Base-by-base conservation (phyloP, 92 coral and sea anemone species). In the Epizoanthus illoricatus region DNA sequence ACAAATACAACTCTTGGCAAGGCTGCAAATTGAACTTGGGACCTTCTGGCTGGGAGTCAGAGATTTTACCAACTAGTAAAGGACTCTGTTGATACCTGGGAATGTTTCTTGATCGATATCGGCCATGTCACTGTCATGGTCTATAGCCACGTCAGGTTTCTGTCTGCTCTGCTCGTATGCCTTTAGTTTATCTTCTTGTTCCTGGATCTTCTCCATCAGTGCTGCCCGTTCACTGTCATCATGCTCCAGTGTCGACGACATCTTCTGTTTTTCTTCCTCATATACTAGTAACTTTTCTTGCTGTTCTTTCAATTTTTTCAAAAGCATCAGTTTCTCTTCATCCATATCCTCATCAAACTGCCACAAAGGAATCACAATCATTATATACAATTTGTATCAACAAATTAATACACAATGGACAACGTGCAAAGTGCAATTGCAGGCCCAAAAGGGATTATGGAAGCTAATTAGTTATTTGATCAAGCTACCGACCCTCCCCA, bases 111-210 rank as follows among this genome's bases (percentile, higher is more conserved):
- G 88, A 36, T 84, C 95, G 64, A 96, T 90, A 39, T 96, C 98
- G n/a, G 92, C 93, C 94, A 94, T 94, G 70, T 91, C 98, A 71
- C 99, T 96, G 47, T 96, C 99, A 56, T 88, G 92, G 87, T 96
- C 99, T 55, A 80, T 66, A 10, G 88, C 69, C 23, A 69, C 89
- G 3, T 71, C 71, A 16, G 82, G 87, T 84, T 85, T 82, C 40
- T 88, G 92, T n/a, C 64, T 62, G 65, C 86, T 86, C 81, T 88
- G 94, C 86, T 90, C 92, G 36, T 75, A 93, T 4, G 92, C 92
- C 61, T 81, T 92, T 23, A 86, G 87, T 69, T 89, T 90, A 70
- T 88, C 90, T 71, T 94, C 93, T 71, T 89, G 88, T 65, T 91
- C 90, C 75, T 74, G 71, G 49, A 28, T 66, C 64, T 54, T 76